Percentiles rank a stretch among this genome's conserved stretches.
phyloP scores from a whole-genome alignment of 92 coral and sea anemone genomes.

The Palythoa grandiflora region DNA sequence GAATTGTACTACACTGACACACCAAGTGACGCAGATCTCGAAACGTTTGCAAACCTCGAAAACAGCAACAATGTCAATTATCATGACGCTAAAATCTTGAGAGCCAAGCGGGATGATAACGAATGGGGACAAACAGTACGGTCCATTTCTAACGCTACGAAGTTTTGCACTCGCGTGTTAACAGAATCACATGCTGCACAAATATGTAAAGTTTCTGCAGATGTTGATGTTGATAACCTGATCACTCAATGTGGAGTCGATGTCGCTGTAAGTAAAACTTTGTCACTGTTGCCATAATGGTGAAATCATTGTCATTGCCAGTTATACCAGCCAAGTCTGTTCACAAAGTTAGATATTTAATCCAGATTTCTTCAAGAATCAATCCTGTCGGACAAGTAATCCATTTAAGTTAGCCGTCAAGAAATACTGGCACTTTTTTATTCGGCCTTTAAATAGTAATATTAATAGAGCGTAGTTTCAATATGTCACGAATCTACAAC shows the following conservation, averaged over 20 bases:
- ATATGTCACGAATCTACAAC: too few species aligned
- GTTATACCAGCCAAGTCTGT: too few species aligned
- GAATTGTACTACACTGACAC: constrained; percentile 12
- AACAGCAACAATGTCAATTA: not conserved
- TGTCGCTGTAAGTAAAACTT: constrained; percentile 54
- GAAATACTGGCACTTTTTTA: too few species aligned
- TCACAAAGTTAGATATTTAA: too few species aligned
- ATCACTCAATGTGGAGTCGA: constrained; percentile 62
- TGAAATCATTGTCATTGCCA: too few species aligned
- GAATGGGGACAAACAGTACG: constrained; percentile 27
- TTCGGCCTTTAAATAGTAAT: too few species aligned
- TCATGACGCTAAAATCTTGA: not conserved
- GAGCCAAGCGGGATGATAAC: constrained; percentile 6
- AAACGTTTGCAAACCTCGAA: not conserved
- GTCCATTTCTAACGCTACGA: constrained; percentile 69
- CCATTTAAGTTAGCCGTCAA: too few species aligned
- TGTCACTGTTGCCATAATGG: not conserved
- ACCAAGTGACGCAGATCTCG: constrained; percentile 21
- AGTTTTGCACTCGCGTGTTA: constrained; percentile 58
- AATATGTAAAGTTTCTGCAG: constrained; percentile 56
- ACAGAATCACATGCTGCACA: constrained; percentile 64
- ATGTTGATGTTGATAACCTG: constrained; percentile 54
- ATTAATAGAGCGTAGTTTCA: too few species aligned
- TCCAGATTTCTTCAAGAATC: too few species aligned
- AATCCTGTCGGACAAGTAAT: too few species aligned